Conservation (phyloP, 2,888 invertebrate genomes). For the Lasioglossum vierecki region DNA sequence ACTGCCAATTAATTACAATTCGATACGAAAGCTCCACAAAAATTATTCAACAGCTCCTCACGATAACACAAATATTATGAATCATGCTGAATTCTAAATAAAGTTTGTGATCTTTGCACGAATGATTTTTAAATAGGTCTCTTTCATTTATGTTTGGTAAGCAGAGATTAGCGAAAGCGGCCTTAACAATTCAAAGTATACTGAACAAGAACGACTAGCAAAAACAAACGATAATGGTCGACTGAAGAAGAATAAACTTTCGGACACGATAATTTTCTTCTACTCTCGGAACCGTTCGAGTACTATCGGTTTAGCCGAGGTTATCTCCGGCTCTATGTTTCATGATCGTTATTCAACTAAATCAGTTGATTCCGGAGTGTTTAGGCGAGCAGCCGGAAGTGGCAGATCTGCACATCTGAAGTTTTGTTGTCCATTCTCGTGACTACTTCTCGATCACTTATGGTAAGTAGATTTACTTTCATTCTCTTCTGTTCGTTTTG, state of each 20-base stretch:
- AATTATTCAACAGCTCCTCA: neutral
- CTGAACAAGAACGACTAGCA: neutral
- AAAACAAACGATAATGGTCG: neutral
- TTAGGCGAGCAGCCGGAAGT: neutral
- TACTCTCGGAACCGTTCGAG: neutral
- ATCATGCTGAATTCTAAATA: neutral
- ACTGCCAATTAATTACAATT: neutral
- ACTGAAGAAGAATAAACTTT: neutral
- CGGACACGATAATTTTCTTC: neutral
- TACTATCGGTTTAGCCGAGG: slow-evolving; percentile 15
- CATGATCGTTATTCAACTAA: neutral
- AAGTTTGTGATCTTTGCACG: neutral
- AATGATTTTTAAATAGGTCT: neutral
- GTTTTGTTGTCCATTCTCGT: neutral
- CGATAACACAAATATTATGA: neutral
- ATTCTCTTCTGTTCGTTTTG: no score
- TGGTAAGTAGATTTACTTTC: neutral
- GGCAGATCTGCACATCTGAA: neutral
- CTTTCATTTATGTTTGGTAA: neutral
- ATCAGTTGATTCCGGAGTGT: slow-evolving; percentile 12
- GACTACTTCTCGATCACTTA: neutral
- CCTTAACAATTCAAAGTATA: neutral
- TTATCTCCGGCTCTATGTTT: slow-evolving; percentile 30
- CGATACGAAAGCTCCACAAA: neutral
- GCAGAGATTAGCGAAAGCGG: neutral